Percentiles rank a stretch among this genome's conserved stretches.
Evolutionary conservation across 2,797 vertebrate genomes (phyloP).

Genomic region (Heliangelus exortis): DNA sequence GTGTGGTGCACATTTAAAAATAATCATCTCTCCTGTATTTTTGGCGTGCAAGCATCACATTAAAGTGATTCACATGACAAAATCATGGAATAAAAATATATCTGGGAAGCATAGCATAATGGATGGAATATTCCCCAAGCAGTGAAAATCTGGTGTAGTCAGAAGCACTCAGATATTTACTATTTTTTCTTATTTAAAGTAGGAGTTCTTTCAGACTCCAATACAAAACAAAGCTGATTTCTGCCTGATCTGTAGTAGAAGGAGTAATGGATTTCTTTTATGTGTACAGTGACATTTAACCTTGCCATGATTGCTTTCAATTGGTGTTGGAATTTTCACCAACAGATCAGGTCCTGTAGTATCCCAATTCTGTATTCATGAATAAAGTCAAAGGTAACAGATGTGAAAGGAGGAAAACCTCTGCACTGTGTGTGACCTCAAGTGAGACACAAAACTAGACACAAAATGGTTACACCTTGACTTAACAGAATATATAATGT

Average conservation of each 20-base stretch:
- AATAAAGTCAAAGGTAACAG: conserved; percentile 38
- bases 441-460: background rate
- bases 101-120: background rate
- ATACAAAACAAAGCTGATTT: background rate
- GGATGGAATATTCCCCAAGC: background rate
- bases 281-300: background rate
- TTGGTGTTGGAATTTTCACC: conserved; percentile 17
- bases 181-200: background rate
- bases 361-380: background rate
- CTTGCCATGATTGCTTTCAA: background rate
- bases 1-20: background rate
- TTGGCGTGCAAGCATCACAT: background rate
- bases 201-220: background rate
- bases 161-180: rapidly evolving
- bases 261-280: background rate
- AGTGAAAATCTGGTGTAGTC: background rate
- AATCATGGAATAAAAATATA: background rate
- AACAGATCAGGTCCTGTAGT: background rate
- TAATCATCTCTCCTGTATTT: background rate
- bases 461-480: background rate
- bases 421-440: background rate
- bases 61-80: background rate
- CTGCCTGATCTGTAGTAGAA: background rate
- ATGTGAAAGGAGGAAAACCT: background rate
- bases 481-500: background rate